Base-by-base conservation (phyloP, 2,113 vertebrate species). In the Dryoscopus gambensis region DNA sequence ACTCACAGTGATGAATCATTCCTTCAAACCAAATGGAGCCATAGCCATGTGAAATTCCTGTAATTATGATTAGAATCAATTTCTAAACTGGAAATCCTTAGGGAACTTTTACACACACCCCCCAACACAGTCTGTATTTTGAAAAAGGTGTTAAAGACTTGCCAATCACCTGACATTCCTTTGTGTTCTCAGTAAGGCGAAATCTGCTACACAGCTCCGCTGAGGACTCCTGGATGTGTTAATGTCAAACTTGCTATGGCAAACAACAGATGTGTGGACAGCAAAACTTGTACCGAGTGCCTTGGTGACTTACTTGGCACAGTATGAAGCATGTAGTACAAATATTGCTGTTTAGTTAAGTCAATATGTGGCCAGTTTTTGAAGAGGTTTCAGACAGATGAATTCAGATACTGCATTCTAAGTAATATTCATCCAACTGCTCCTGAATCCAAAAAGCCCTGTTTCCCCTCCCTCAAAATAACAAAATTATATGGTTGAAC, bases 191-290 rank as follows among this genome's bases (percentile, higher is more conserved):
- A 46, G 28, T 65, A 39, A 15, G 49, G 37, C 3, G 9, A 84
- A 94, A 79, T 91, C 81, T 93, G 81, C 65, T 89, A 13, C 57
- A 59, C 21, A 84, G 18, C 57, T 91, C 89, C 77, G 33, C 16
- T 82, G 87, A 91, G 87, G 46, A 69, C 57, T 68, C 70, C 46
- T 50, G 59, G n/a, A 57, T 73, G 67, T 46, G 18, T 39, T 89
- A 69, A 52, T 76, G 69, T 92, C 77, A 87, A 89, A 85, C 46
- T 76, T 56, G 16, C 31, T 91, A 28, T 16, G 31, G 81, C 87
- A 91, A 93, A 93, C 87, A 94, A 82, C 93, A 96, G 87, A 84
- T 89, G 74, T 87, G 81, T 82, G 84, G 82, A 87, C 81, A 89
- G 87, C 62, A 85, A 89, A 89, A 76, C 81, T 82, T 94, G 87